Conservation (phyloP, 92 coral and sea anemone species). For the Porites evermanni region DNA sequence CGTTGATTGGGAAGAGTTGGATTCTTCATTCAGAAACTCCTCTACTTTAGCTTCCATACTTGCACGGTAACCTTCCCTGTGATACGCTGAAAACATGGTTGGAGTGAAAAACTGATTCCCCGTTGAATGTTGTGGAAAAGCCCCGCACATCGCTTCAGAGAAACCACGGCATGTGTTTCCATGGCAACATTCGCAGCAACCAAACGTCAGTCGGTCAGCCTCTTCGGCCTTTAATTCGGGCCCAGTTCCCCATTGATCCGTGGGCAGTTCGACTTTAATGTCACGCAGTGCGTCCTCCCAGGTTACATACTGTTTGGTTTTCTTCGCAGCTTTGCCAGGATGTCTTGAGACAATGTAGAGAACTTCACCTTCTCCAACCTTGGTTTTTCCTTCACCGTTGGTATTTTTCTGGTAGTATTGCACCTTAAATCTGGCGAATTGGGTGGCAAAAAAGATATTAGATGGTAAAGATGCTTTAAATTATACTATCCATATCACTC, state of each 20-base stretch:
- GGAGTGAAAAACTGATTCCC: too few species aligned
- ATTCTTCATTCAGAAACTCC: too few species aligned
- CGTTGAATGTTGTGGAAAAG: too few species aligned
- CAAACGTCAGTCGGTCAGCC: slow-evolving; percentile 47
- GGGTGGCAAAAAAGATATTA: too few species aligned
- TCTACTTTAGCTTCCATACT: slow-evolving; percentile 37
- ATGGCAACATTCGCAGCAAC: slow-evolving; percentile 74
- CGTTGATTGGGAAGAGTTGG: too few species aligned
- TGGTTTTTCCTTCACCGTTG: not conserved
- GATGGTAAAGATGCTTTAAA: too few species aligned
- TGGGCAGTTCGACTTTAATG: slow-evolving; percentile 31
- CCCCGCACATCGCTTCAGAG: too few species aligned
- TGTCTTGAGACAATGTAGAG: slow-evolving; percentile 44
- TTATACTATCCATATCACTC: too few species aligned
- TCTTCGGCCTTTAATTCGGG: slow-evolving; percentile 47
- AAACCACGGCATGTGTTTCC: slow-evolving; percentile 29
- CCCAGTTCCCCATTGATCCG: slow-evolving; percentile 54
- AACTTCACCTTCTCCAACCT: slow-evolving; percentile 51
- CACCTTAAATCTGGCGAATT: too few species aligned
- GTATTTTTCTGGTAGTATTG: too few species aligned
- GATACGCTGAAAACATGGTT: slow-evolving; percentile 2
- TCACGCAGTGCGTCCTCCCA: slow-evolving; percentile 46
- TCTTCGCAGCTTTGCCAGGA: slow-evolving; percentile 26
- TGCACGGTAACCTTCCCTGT: slow-evolving; percentile 65
- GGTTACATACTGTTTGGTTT: not conserved